Base-by-base conservation (phyloP, 2,797 vertebrate genomes). In the Pseudochromis fuscus region DNA sequence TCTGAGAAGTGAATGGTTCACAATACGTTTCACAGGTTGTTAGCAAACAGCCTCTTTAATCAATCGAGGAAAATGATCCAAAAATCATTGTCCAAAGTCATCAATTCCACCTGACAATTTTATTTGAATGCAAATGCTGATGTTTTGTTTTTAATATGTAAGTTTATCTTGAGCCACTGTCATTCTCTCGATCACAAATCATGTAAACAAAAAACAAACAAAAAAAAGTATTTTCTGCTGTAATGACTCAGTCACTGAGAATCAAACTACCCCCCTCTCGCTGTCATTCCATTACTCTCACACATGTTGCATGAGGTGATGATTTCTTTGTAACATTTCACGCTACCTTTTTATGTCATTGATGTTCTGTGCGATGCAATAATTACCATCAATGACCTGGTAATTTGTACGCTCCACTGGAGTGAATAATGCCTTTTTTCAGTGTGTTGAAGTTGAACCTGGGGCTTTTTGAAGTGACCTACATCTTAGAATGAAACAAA, bases 371-470 rank as follows among this genome's bases (percentile, higher is more conserved):
- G 65, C 16, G 31, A 64, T 77, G 76, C 81, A 87, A 86, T 88
- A 89, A 90, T 73, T 38, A 27, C 55, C 78, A 79, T 87, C 72
- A 48, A 31, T 82, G 62, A 31, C 42, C 49, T 44, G 70, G 63
- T 60, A 6, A 16, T 55, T 73, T 53, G n/a, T n/a, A 15, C 4
- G 10, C 76, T 87, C 81, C 58, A 1, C 49, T 49, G 72, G 74
- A 81, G 85, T 51, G 53, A 81, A 48, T 9, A 49, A 80, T 86
- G 88, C 84, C 86, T 91, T 90, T 86, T n/a, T 78, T 65, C 28
- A 81, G 69, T 56, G 56, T 74, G 72, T 63, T 23, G 45, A 52
- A 65, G 53, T 72, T 53, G n/a, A 82, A 52, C 35, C 57, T 62
- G 31, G 67, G 53, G 37, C 59, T 77, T 16, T 76, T 72, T 81